These are phyloP conservation scores for Parnassius mnemosyne DNA, from an alignment of 2,888 invertebrate species.

Conservation along the genomic window DNA sequence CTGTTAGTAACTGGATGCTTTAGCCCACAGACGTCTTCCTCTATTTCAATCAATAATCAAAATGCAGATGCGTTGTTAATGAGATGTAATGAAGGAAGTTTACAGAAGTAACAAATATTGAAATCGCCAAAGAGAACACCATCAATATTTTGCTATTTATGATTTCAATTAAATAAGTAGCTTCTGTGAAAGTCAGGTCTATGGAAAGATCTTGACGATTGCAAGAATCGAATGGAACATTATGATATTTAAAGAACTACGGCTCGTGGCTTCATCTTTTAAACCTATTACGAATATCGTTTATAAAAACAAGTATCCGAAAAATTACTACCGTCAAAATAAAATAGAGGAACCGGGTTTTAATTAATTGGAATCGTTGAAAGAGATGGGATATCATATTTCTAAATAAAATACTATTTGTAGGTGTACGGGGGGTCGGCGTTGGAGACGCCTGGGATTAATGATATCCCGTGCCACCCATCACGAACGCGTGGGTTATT, in stretches of 20 bases:
- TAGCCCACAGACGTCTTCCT: no score
- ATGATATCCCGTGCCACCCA: constrained; percentile 16
- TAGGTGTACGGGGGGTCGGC: constrained; percentile 38
- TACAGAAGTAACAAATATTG: no score
- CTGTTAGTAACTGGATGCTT: no score
- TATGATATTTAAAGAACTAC: neutral
- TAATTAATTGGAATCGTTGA: constrained; percentile 70
- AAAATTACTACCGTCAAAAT: constrained; percentile 59
- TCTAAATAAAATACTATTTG: constrained; percentile 54
- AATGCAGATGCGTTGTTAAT: no score
- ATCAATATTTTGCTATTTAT: no score
- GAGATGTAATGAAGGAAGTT: no score
- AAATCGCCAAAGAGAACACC: no score
- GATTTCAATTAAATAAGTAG: neutral
- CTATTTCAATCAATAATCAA: no score
- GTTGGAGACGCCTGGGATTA: constrained; percentile 23
- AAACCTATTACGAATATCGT: constrained; percentile 27
- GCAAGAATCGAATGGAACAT: neutral
- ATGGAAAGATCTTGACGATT: neutral
- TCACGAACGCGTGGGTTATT: neutral
- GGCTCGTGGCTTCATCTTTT: constrained; percentile 27
- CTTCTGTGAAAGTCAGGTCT: neutral
- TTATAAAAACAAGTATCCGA: constrained; percentile 46
- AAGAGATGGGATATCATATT: constrained; percentile 60
- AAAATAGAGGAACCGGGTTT: constrained; percentile 32